Base-by-base conservation (phyloP, 2,113 vertebrate species). In the Stercorarius parasiticus region DNA sequence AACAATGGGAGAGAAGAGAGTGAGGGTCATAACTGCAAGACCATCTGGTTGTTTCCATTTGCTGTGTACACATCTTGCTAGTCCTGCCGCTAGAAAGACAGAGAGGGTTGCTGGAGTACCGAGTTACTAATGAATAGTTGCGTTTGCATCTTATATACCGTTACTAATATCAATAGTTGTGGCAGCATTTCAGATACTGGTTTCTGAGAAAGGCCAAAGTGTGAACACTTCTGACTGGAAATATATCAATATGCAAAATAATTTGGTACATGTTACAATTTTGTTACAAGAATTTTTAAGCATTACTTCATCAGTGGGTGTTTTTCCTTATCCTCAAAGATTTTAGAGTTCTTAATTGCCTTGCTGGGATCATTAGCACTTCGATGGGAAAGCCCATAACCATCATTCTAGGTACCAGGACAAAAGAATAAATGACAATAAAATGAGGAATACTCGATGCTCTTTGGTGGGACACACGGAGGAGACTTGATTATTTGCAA, bases 1-100 rank as follows among this genome's bases (percentile, higher is more conserved):
- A 96, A 95, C 94, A 95, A 96, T 94, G 82, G 89, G 91, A 97
- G 95, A 95, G 94, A 94, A 91, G 84, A 93, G 94, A 95, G 91
- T 69, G 83, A 95, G 96, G 95, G 96, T 97, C 96, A 90, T 95
- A 95, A 94, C 96, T 93, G 95, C 91, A 96, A 97, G 93, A 97
- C 96, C 95, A 97, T 96, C 97, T 97, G 96, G 91, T 97, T 97
- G 81, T 82, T 97, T 97, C 81, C 84, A 95, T 96, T 97, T 95
- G 93, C 86, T 95, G 90, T 95, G 96, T 90, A 94, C 93, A 96
- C 84, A 95, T 96, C 96, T 94, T 89, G 66, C 86, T 95, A 66
- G 89, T 87, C 91, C 95, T 95, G 89, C 93, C 30, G 23, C 74
- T 94, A 86, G 74, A 78, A 83, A 85, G 93, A 81, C 84, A 96